Percentiles rank a stretch among this genome's conserved stretches.
These are phyloP conservation scores for Okamejei kenojei DNA, from an alignment of 2,797 vertebrate species.

Conservation along the genomic window DNA sequence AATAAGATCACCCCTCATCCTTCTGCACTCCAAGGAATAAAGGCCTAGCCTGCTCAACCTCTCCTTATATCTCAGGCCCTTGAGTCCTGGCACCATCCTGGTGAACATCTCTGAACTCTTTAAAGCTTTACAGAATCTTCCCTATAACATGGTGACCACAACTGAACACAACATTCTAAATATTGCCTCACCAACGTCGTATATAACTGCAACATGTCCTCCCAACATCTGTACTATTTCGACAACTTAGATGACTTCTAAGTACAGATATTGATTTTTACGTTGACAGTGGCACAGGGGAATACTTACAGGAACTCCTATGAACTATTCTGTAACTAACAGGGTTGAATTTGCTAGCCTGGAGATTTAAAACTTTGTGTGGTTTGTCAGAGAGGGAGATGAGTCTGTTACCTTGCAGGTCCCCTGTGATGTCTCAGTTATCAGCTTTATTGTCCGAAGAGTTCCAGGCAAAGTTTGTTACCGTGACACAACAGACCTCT, in stretches of 20 bases:
- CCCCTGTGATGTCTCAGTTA: neutral
- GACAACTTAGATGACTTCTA: neutral
- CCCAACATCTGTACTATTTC: too few species aligned
- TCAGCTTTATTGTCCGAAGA: neutral
- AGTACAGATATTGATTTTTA: neutral
- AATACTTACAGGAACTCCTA: constrained; percentile 9
- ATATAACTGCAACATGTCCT: too few species aligned
- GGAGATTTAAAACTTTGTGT: neutral
- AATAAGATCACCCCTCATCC: too few species aligned
- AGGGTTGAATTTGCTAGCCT: neutral
- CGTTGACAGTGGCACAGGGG: neutral
- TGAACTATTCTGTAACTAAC: constrained; percentile 33
- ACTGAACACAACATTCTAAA: too few species aligned
- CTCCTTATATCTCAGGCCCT: too few species aligned
- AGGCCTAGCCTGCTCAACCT: too few species aligned
- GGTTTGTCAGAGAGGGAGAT: neutral
- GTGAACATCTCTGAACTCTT: too few species aligned
- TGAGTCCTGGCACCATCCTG: too few species aligned
- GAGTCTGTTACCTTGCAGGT: neutral
- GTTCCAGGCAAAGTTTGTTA: constrained; percentile 3
- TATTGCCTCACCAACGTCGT: too few species aligned
- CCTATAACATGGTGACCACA: too few species aligned
- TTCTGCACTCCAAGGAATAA: too few species aligned
- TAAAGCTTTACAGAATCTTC: too few species aligned
- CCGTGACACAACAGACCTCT: constrained; percentile 6